A percentile compares a stretch with the other conserved stretches of the same genome.
phyloP scores from a whole-genome alignment of 2,888 invertebrate genomes.

The Tolmerus cingulatus region DNA sequence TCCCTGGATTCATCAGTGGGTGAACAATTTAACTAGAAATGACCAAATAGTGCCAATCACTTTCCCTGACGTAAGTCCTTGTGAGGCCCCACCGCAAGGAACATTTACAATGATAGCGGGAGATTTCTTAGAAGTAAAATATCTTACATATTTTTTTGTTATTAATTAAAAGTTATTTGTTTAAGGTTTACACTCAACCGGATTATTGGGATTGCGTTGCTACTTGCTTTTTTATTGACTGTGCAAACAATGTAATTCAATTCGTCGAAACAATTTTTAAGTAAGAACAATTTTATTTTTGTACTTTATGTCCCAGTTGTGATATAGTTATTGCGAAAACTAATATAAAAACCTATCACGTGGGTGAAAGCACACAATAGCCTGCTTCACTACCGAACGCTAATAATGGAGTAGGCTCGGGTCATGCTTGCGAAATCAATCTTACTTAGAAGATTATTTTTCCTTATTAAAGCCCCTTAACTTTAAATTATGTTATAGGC shows the following conservation, averaged over 20 bases:
- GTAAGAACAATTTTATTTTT: conserved; percentile 48
- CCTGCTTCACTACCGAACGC: too few relatives aligned
- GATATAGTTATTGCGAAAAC: not conserved
- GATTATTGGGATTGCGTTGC: conserved; percentile 91
- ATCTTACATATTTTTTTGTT: not conserved
- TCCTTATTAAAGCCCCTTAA: too few relatives aligned
- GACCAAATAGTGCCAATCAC: conserved; percentile 80
- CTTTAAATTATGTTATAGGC: too few relatives aligned
- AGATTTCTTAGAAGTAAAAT: conserved; percentile 88
- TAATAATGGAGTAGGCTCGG: too few relatives aligned
- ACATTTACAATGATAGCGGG: conserved; percentile 96
- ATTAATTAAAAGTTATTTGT: not conserved
- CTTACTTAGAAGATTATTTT: too few relatives aligned
- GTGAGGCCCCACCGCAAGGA: conserved; percentile 67
- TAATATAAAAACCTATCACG: not conserved
- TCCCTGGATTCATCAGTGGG: conserved; percentile 95
- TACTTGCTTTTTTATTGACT: conserved; percentile 98
- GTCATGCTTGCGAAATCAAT: too few relatives aligned
- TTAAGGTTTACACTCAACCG: conserved; percentile 70
- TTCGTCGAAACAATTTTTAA: conserved; percentile 92
- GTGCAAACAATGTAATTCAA: conserved; percentile 93
- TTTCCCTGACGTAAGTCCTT: conserved; percentile 90
- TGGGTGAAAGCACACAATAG: too few relatives aligned
- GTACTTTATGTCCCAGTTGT: not conserved
- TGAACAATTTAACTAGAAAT: conserved; percentile 82